A percentile compares a stretch with the other conserved stretches of the same genome.
Conservation (phyloP, 92 coral and sea anemone genomes). For the Palythoa caribaeorum region DNA sequence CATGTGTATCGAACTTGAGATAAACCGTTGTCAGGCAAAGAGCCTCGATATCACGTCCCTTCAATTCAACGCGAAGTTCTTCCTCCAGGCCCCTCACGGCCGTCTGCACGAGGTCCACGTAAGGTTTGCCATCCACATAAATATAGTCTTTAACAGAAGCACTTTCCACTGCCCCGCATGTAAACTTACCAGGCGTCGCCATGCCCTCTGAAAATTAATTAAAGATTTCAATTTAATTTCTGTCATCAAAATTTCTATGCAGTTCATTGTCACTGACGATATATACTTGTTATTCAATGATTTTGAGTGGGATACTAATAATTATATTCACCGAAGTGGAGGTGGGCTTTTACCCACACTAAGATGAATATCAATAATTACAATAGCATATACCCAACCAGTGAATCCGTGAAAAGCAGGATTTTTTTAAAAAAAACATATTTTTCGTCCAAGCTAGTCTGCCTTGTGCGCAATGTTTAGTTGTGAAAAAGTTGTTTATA, state of each 20-base stretch:
- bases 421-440: too few relatives aligned
- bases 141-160: constrained; percentile 92
- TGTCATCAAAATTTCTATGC: background rate
- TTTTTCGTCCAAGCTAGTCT: too few relatives aligned
- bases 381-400: too few relatives aligned
- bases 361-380: too few relatives aligned
- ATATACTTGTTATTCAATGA: too few relatives aligned
- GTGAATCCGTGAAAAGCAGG: too few relatives aligned
- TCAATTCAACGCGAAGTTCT: constrained; percentile 89
- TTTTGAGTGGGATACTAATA: too few relatives aligned
- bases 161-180: constrained; percentile 99
- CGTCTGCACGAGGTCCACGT: constrained; percentile 83
- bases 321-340: too few relatives aligned
- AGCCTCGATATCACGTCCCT: constrained; percentile 80
- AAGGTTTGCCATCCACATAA: constrained; percentile 50
- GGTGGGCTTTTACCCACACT: too few relatives aligned
- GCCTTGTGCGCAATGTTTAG: too few relatives aligned
- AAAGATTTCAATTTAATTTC: background rate
- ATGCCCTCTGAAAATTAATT: constrained; percentile 78
- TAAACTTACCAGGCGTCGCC: constrained; percentile 95
- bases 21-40: constrained; percentile 93
- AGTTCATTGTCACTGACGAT: background rate
- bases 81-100: constrained; percentile 97
- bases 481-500: too few relatives aligned
- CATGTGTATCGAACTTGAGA: constrained; percentile 97